Conservation (phyloP, 2,797 vertebrate species). For the Sebastes cheni region DNA sequence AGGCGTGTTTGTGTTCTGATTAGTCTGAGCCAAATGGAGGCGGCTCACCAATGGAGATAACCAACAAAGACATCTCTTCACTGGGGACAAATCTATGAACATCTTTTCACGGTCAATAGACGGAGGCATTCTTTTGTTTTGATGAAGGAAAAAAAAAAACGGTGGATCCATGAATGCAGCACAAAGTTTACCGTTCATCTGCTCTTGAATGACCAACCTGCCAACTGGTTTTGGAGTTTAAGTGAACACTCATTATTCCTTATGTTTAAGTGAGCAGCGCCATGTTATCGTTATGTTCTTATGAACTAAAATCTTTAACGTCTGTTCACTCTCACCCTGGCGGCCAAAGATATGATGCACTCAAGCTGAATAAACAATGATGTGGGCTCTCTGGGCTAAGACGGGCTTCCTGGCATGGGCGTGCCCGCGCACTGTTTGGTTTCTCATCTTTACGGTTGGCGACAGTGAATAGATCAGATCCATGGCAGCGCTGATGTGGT, state of each 20-base stretch:
- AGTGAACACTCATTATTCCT: neutral
- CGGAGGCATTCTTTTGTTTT: conserved; percentile 72
- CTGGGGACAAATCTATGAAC: conserved; percentile 71
- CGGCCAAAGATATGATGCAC: conserved; percentile 73
- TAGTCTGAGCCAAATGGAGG: conserved; percentile 76
- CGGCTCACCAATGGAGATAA: conserved; percentile 77
- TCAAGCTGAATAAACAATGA: conserved; percentile 82
- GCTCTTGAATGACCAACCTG: conserved; percentile 18
- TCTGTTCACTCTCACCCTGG: conserved; percentile 50
- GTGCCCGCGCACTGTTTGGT: conserved; percentile 59
- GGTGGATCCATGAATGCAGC: conserved; percentile 30
- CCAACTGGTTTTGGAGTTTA: neutral
- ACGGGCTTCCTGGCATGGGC: conserved; percentile 74
- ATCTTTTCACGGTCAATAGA: conserved; percentile 77
- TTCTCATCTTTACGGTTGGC: conserved; percentile 69
- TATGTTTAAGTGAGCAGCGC: neutral
- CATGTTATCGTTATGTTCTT: conserved; percentile 46
- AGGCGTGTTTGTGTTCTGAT: conserved; percentile 85
- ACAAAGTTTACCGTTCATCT: conserved; percentile 46
- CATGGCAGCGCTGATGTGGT: conserved; percentile 45
- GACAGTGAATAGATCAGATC: conserved; percentile 71
- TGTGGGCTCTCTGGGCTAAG: conserved; percentile 68
- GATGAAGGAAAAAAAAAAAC: conserved; percentile 33
- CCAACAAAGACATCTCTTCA: conserved; percentile 79
- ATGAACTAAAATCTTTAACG: conserved; percentile 47